Base-by-base conservation (phyloP, 2,888 invertebrate species). In the Synanthedon tipuliformis region DNA sequence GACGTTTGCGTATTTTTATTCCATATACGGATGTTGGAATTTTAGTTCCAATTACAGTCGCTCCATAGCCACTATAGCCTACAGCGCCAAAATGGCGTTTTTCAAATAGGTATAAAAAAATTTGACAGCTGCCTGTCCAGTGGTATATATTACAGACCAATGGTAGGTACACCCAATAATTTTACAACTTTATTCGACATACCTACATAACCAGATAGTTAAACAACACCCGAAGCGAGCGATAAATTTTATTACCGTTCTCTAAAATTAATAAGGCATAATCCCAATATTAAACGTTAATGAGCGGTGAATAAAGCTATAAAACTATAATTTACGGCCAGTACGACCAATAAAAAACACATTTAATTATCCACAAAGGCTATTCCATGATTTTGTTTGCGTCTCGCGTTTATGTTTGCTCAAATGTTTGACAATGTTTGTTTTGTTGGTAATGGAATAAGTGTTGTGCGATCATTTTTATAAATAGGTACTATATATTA, bases 181-280 rank as follows among this genome's bases (percentile, higher is more conserved):
- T 45, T 45, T 45, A 45, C 15, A 45, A 45, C 45, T 45, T 45
- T 45, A 45, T 45, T 15, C 45, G 12, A 12, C 10, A 34, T 45
- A 45, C n/a, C n/a, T n/a, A n/a, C 45, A 45, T 45, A 45, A n/a
- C 45, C 45, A 15, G 45, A 15, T 45, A 13, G 45, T 45, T 45
- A 45, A 45, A 45, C 45, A 45, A 45, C 45, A 45, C 45, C 45
- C 45, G 45, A 13, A 45, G 45, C 45, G n/a, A 15, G n/a, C n/a
- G 13, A 49, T 81, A 81, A 80, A 81, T 74, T 73, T 69, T 65
- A 73, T 65, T 67, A 68, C 69, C 74, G 73, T 80, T 81, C 80
- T 82, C 78, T 79, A 79, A 81, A 76, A 82, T 83, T 82, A 82
- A 81, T 84, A 81, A 73, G 73, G 78, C 77, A 79, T 84, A 81